Evolutionary conservation across 2,797 vertebrate species (phyloP), one percentile per base, ranked within the genome.

Genomic region (Spinus pinus): DNA sequence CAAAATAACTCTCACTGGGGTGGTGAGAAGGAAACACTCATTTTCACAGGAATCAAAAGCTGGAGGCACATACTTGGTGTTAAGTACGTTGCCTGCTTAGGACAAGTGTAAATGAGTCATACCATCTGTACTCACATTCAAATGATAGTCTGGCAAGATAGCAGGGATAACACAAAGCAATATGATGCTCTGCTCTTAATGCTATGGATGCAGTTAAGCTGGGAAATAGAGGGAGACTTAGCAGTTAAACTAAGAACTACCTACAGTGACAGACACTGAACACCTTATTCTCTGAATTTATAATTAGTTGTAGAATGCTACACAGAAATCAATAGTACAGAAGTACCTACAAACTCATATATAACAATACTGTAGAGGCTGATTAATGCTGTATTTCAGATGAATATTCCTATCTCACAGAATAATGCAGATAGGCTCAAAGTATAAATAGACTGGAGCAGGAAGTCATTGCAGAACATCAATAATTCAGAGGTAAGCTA

Each of bases 81-180:
- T 91, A 96, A 95, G 85, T 44, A 86, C 21, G 21, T 88, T 23
- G 75, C 58, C 91, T 96, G 85, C 87, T 79, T 53, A 91, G 92
- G 91, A 93, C 87, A 90, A 95, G 94, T 90, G 94, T 91, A 93
- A 96, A 96, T 87, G 94, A 96, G 81, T 91, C 94, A 90, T 69
- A 46, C 95, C 92, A 97, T 96, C 96, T 97, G 95, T 46, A 91
- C 54, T 62, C 58, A 7, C 81, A 93, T 81, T 90, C 79, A 88
- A 57, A 96, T 86, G 77, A 78, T 3, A 86, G 96, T 93, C 95
- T 95, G 96, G 94, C 94, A 46, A 83, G 91, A 93, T 66, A 94
- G 92, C 89, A 94, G 70, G 60, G 87, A 95, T 81, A 94, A 73
- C 91, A 90, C 82, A 91, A 86, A 86, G 91, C 93, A 88, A 10